Base-by-base conservation (phyloP, 2,888 invertebrate genomes). In the Helleia helle region DNA sequence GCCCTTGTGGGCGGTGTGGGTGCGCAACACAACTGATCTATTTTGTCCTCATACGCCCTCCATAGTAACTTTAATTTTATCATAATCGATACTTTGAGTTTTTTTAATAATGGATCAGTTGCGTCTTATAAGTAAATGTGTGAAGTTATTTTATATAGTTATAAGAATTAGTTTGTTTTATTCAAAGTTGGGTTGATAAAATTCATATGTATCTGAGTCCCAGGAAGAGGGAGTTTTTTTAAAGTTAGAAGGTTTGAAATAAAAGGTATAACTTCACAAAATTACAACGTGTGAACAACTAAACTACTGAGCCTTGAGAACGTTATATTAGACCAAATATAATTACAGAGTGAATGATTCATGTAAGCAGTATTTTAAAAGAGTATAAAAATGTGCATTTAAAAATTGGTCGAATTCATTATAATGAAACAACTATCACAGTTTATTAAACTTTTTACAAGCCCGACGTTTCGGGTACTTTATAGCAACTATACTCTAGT, bases 1-100 rank as follows among this genome's bases (percentile, higher is more conserved):
- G 86, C 88, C 89, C 89, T 87, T 70, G 69, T 67, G 55, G 52
- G 48, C 50, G 54, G 53, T 51, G 51, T 46, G 43, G 46, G 36
- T 40, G 46, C 48, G 45, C 26, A 36, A 42, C 41, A 50, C 62
- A 66, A 61, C 71, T 51, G 66, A 70, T 59, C 71, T 64, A 63
- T 40, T 7, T 30, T 27, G n/a, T n/a, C n/a, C n/a, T 5, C 18
- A 18, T 18, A 18, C 3, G 5, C 4, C 18, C 18, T 18, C 4
- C 18, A 18, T 5, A 18, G 11, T n/a, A 7, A 14, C 4, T 8
- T 4, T 22, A 7, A 36, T 28, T 31, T 2, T 4, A 14, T 3
- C 18, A 3, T 18, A 18, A 18, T n/a, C n/a, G n/a, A n/a, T n/a
- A n/a, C n/a, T n/a, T n/a, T n/a, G n/a, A n/a, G n/a, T n/a, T n/a